Evolutionary conservation across 2,113 vertebrate genomes (phyloP).

Genomic region (Peromyscus californicus): DNA sequence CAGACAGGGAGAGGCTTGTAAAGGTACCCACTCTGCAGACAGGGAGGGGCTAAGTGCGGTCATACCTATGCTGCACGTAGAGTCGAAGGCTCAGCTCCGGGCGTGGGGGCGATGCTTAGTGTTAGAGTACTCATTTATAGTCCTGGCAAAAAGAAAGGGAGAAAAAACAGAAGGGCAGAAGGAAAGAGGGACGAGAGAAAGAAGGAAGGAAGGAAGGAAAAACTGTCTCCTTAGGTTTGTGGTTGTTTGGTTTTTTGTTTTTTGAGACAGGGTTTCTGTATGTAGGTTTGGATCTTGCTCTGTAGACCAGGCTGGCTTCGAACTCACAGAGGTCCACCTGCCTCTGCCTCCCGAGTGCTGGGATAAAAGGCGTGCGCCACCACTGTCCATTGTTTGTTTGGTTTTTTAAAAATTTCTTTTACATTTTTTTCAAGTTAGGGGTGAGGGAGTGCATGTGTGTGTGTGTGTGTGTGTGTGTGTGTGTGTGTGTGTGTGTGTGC

Average conservation of each 20-base stretch:
- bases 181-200: accelerated
- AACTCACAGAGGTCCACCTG: too few species aligned
- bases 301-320: too few species aligned
- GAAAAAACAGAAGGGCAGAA: too few species aligned
- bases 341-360: too few species aligned
- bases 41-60: background rate
- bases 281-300: too few species aligned
- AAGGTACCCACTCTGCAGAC: background rate
- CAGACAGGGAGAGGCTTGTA: background rate
- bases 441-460: background rate
- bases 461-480: background rate
- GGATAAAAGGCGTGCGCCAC: too few species aligned
- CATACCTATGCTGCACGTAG: background rate
- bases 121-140: background rate
- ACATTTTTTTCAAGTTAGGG: too few species aligned
- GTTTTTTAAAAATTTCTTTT: too few species aligned
- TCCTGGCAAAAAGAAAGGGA: background rate
- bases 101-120: background rate
- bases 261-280: too few species aligned
- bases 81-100: background rate
- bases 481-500: background rate
- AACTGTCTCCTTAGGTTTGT: background rate
- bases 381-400: too few species aligned
- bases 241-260: background rate
- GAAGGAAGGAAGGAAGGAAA: too few species aligned